Evolutionary conservation across 2,113 vertebrate genomes (phyloP), one percentile per base, ranked within the genome.

Genomic region (Prunella fulvescens): DNA sequence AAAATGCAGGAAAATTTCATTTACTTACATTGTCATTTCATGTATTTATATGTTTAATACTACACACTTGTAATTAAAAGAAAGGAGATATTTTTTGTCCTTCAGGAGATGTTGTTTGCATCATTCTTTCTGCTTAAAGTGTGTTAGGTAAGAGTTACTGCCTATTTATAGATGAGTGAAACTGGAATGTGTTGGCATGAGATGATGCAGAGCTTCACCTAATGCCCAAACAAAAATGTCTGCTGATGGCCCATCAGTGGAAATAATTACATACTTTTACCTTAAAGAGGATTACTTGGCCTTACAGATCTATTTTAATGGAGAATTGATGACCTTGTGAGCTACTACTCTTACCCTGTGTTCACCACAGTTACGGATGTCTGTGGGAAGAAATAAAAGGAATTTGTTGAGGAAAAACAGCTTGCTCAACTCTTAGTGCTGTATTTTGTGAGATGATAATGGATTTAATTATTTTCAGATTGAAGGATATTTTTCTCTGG

Each of bases 201-300:
- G 12, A 29, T 84, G n/a, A 45, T 78, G n/a, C 64, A 83, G 42
- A 73, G n/a, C 57, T 84, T 93, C 61, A 86, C 53, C 24, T 77
- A 74, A 90, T 2, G 3, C 48, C 67, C 39, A 35, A 1, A 42
- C 1, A 2, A 48, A 86, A 95, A 47, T 58, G 64, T 72, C 72
- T 91, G 62, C 31, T 91, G 79, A 62, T 94, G 62, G 76, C 12
- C 44, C 60, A 65, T 72, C 80, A 83, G 78, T 90, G 86, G 90
- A 95, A 96, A 95, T 92, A 92, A 62, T 96, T 71, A 76, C 57
- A 84, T 26, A 1, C 67, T 92, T 94, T 95, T 92, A 67, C 62
- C 60, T 88, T 86, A 81, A 82, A 87, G 47, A 87, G 78, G 91
- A 92, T 94, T 95, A 88, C 61, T 81, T 74, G 76, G 78, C 77